Evolutionary conservation across 2,888 invertebrate species (phyloP), one percentile per base, ranked within the genome.

Genomic region (Lasioglossum morio): DNA sequence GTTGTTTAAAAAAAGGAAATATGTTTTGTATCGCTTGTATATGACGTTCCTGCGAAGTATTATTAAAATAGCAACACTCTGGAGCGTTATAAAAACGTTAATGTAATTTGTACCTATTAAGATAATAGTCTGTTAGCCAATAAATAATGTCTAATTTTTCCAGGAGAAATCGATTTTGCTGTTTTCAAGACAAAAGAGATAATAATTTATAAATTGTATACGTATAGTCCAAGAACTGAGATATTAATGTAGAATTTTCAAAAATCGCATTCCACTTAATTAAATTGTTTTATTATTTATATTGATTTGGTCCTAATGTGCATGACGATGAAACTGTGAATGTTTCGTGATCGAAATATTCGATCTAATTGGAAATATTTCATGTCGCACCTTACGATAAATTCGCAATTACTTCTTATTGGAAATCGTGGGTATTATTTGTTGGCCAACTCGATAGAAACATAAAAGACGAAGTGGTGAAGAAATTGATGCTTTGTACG

Each of bases 21-120:
- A 63, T 63, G 63, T 63, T 63, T 63, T 30, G 30, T 63, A 63
- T 63, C 12, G 57, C 57, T 57, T 57, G 57, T n/a, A n/a, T 12
- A 57, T 19, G 12, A 57, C 57, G 63, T 34, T 63, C 63, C 63
- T 63, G 63, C 8, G 34, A 34, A 34, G 14, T 63, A 63, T 63
- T 34, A 63, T 63, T 63, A 63, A 63, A 63, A 63, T 63, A 63
- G 19, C 30, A 30, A 30, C 34, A 63, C 30, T 63, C 8, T 8
- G 63, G 16, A 63, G 30, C 63, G 63, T 63, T 63, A 63, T 63
- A 19, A 30, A 63, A 34, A 3, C 30, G 30, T 63, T 63, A 19
- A 30, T 30, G 63, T 63, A 63, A 63, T 63, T 63, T 63, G 30
- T 63, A 63, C 63, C 30, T 34, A 63, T 30, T 63, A 63, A 30